These are phyloP conservation scores for Xestoiulus laeticollis DNA, from an alignment of 2,888 invertebrate genomes.

Conservation along the genomic window DNA sequence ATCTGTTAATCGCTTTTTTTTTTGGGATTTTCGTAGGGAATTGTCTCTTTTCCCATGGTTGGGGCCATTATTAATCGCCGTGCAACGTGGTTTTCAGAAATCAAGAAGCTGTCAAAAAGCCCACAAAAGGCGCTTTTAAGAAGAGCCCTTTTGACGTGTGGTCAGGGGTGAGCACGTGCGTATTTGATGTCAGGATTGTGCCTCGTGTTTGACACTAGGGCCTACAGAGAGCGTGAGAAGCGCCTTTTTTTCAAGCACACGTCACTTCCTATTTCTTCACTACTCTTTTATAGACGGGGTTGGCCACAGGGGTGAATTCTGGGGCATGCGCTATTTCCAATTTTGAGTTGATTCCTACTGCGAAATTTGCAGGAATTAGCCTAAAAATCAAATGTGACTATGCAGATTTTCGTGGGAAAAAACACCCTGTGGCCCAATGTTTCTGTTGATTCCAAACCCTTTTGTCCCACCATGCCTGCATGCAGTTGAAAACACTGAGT, in stretches of 20 bases:
- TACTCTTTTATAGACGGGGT: neutral
- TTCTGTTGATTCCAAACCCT: neutral
- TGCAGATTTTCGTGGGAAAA: conserved; percentile 38
- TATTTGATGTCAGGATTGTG: neutral
- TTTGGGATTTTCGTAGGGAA: no score
- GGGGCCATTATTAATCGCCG: neutral
- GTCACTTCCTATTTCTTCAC: neutral
- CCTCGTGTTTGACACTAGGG: neutral
- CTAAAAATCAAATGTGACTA: neutral
- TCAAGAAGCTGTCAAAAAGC: neutral
- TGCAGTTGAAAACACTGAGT: neutral
- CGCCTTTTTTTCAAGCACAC: neutral
- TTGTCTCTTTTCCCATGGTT: no score
- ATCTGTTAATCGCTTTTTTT: no score
- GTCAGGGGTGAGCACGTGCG: neutral
- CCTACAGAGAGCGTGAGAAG: conserved; percentile 9
- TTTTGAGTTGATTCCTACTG: neutral
- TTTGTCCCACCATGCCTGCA: neutral
- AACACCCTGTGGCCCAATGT: neutral
- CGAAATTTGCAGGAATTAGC: neutral
- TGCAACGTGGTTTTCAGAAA: neutral
- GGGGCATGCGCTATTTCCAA: neutral
- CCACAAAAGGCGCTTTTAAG: neutral
- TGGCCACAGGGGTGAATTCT: neutral
- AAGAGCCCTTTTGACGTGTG: neutral